phyloP scores from a whole-genome alignment of 2,113 vertebrate species.

The Egretta garzetta region DNA sequence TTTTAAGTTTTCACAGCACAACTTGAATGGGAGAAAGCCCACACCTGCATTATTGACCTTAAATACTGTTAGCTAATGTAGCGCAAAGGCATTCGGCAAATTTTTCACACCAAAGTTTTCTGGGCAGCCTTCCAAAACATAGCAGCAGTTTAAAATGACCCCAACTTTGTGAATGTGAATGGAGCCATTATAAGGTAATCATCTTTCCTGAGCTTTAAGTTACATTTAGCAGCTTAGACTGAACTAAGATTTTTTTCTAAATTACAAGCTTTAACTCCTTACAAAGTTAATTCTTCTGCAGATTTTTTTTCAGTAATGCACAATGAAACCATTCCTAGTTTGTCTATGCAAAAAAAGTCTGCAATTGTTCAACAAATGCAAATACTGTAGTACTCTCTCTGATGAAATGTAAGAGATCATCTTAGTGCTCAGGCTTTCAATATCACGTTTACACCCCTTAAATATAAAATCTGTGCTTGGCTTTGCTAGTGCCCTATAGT shows the following conservation, averaged over 20 bases:
- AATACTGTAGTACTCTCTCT: not conserved
- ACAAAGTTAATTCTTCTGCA: conserved; percentile 26
- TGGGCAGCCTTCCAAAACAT: conserved; percentile 53
- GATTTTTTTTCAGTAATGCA: not conserved
- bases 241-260: not conserved
- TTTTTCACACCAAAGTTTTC: conserved; percentile 60
- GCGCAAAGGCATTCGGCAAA: conserved; percentile 7
- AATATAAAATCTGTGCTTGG: not conserved
- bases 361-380: not conserved
- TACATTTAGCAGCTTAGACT: not conserved
- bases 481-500: not conserved
- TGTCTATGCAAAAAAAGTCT: not conserved
- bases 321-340: not conserved
- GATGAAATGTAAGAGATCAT: not conserved
- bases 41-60: conserved; percentile 26
- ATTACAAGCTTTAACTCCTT: not conserved
- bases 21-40: not conserved
- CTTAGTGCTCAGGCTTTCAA: not conserved
- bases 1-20: not conserved
- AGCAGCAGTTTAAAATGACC: conserved; percentile 40
- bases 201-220: conserved; percentile 26
- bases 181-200: conserved; percentile 27
- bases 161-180: conserved; percentile 36
- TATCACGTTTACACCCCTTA: not conserved
- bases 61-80: conserved; percentile 52